Evolutionary conservation across 2,888 invertebrate species (phyloP).

Genomic region (Orchesella flavescens): DNA sequence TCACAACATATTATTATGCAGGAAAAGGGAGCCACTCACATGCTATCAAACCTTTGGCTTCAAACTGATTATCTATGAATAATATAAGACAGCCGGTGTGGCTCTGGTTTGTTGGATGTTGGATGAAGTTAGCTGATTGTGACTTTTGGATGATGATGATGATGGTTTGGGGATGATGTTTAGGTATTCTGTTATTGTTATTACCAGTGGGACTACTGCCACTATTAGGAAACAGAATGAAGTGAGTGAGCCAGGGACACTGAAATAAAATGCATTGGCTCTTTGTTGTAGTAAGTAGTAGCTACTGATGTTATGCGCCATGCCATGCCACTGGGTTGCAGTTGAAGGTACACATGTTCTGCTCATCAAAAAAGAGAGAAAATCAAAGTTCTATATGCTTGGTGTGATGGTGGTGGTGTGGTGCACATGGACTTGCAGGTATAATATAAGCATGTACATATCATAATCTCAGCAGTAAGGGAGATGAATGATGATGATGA

Average conservation of each 20-base stretch:
- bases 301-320: slow-evolving; percentile 7
- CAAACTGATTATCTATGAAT: slow-evolving; percentile 26
- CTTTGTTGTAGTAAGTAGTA: slow-evolving; percentile 15
- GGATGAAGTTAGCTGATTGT: slow-evolving; percentile 19
- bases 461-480: slow-evolving; percentile 10
- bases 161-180: slow-evolving; percentile 8
- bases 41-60: slow-evolving; percentile 6
- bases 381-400: slow-evolving; percentile 29
- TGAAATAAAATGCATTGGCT: background rate
- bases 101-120: background rate
- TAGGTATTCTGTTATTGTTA: slow-evolving; percentile 35
- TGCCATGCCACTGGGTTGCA: background rate
- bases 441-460: slow-evolving; percentile 13
- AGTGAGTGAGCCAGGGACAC: slow-evolving; percentile 41
- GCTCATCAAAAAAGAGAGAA: slow-evolving; percentile 20
- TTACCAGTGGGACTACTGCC: background rate
- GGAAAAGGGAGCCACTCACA: background rate
- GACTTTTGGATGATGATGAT: slow-evolving; percentile 29
- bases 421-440: background rate
- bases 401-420: background rate
- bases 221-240: slow-evolving; percentile 42
- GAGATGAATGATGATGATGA: slow-evolving; percentile 37
- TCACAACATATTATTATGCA: slow-evolving; percentile 24
- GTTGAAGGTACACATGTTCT: slow-evolving; percentile 25
- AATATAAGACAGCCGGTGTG: slow-evolving; percentile 32